Base-by-base conservation (phyloP, 2,113 vertebrate species). In the Fregetta grallaria region DNA sequence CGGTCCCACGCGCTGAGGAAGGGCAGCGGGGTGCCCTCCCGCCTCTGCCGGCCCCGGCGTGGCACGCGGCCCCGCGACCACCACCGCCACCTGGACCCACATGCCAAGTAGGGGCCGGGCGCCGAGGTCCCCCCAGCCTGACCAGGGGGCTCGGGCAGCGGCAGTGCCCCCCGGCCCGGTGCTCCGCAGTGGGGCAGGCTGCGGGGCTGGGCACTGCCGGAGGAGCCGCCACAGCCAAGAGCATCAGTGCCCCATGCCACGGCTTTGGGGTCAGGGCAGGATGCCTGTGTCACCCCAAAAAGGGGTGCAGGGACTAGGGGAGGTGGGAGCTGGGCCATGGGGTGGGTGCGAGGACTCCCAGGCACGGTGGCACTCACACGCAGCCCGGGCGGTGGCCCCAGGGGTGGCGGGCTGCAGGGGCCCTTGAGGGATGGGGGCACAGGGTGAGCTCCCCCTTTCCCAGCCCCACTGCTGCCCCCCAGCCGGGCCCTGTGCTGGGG, bases 1-100 rank as follows among this genome's bases (percentile, higher is more conserved):
- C 97, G 97, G 40, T 97, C 92, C 72, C 98, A 98, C 1, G 97
- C 98, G 0, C 93, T 98, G 95, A 91, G 89, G 88, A 93, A 12
- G 63, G 97, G 97, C 90, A 96, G 96, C 2, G 94, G 96, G 29
- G 76, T 93, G 15, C 92, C 92, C 49, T 71, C 74, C 6, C 77
- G 17, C 45, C 93, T 97, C 47, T 97, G 81, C 88, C 88, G 76
- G 16, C 97, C 96, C 55, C 97, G 97, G 25, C 91, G 67, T 0
- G 78, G 95, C 42, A 96, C 89, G 0, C 71, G 86, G 44, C 90
- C 80, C 61, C 78, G 89, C 1, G 84, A 97, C 90, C 97, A 98
- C 65, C 84, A 97, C 83, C 96, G 83, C 3, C 96, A 95, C 75
- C 86, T 97, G 23, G 94, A 97, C 79, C 92, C 90, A 0, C 87